Conservation (phyloP, 2,888 invertebrate genomes). For the Drosophila hamatofila region DNA sequence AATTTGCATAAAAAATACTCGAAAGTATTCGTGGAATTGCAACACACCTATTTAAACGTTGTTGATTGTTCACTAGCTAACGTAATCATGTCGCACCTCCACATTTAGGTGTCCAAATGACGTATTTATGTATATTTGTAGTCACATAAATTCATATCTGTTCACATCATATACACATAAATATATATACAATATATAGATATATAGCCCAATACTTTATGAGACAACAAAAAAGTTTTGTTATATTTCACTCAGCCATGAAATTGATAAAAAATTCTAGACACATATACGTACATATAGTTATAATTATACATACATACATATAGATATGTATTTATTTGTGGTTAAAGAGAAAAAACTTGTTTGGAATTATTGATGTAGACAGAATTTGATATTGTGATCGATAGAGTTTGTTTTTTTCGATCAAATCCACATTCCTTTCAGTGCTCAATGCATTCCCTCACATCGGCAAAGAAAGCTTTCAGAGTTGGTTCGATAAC, state of each 20-base stretch:
- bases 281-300: constrained; percentile 6
- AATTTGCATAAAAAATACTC: constrained; percentile 47
- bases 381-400: not conserved
- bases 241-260: constrained; percentile 42
- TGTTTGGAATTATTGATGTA: constrained; percentile 52
- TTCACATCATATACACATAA: not conserved
- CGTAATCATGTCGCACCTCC: constrained; percentile 62
- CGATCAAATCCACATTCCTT: constrained; percentile 12
- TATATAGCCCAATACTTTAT: constrained; percentile 33
- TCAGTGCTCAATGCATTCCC: constrained; percentile 4
- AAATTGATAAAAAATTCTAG: constrained; percentile 60
- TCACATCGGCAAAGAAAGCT: constrained; percentile 12
- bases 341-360: constrained; percentile 32
- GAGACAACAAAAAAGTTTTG: constrained; percentile 10
- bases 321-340: not conserved
- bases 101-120: constrained; percentile 26
- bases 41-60: constrained; percentile 56
- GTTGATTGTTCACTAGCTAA: constrained; percentile 36
- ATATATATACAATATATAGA: not conserved
- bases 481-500: constrained; percentile 22
- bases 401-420: constrained; percentile 1
- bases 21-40: constrained; percentile 63
- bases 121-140: constrained; percentile 4
- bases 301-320: constrained; percentile 1
- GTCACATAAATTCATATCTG: constrained; percentile 47